Percentiles rank a stretch among this genome's conserved stretches.
Evolutionary conservation across 2,113 vertebrate genomes (phyloP).

Genomic region (Leuciscus idus): DNA sequence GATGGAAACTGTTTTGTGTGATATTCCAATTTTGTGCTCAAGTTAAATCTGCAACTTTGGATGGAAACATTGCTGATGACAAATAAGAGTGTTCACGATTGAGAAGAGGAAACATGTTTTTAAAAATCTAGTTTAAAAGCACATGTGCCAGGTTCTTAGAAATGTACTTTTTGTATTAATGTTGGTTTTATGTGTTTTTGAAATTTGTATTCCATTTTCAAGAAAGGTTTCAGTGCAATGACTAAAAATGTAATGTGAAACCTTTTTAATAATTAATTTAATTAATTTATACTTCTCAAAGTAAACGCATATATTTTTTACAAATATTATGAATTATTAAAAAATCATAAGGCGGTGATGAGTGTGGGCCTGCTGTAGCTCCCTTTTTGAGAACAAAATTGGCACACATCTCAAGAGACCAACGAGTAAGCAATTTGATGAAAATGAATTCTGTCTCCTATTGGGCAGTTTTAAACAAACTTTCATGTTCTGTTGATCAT

Average conservation of each 20-base stretch:
- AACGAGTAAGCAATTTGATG: background rate
- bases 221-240: background rate
- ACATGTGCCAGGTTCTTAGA: background rate
- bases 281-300: background rate
- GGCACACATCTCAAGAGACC: constrained; percentile 28
- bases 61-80: background rate
- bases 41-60: no score
- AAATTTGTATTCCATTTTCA: background rate
- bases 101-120: background rate
- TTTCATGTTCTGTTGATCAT: background rate
- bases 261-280: background rate
- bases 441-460: constrained; percentile 4
- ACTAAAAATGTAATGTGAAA: background rate
- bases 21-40: no score
- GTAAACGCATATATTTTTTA: background rate
- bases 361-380: background rate
- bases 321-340: background rate
- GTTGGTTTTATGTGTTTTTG: background rate
- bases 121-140: background rate
- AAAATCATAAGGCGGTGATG: background rate
- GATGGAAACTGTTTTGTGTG: no score
- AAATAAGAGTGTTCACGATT: background rate
- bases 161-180: background rate
- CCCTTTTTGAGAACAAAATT: background rate
- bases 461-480: background rate